Conservation (phyloP, 1,140 invertebrate genomes). For the Nephotettix cincticeps region DNA sequence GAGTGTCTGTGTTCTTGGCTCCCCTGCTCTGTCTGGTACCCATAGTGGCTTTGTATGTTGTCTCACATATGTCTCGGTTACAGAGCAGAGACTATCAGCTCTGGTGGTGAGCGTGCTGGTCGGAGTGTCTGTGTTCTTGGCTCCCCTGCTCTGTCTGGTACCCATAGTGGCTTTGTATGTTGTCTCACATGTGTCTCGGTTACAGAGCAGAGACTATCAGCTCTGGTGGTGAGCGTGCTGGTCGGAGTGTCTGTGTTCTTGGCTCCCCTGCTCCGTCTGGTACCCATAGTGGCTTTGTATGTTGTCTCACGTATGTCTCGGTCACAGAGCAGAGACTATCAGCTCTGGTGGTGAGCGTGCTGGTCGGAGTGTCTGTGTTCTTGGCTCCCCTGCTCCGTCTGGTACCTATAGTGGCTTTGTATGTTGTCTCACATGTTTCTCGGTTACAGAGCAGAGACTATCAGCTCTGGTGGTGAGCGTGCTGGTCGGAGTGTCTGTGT, state of each 20-base stretch:
- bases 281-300: conserved; percentile 92
- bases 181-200: too few species aligned
- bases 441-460: conserved; percentile 85
- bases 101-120: too few species aligned
- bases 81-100: too few species aligned
- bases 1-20: conserved; percentile 79
- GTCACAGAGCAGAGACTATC: conserved; percentile 75
- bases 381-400: too few species aligned
- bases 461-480: conserved; percentile 73
- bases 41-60: conserved; percentile 91
- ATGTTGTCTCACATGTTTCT: too few species aligned
- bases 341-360: conserved; percentile 68
- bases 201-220: conserved; percentile 78
- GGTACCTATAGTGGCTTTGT: too few species aligned
- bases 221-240: conserved; percentile 70
- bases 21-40: conserved; percentile 79
- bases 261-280: conserved; percentile 72
- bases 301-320: conserved; percentile 95
- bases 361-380: conserved; percentile 79
- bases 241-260: conserved; percentile 81
- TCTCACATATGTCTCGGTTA: too few species aligned
- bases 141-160: too few species aligned
- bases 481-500: conserved; percentile 77
- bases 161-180: too few species aligned
- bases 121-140: too few species aligned